These are phyloP conservation scores for Mungos mungo DNA, from an alignment of 2,113 vertebrate genomes.

Conservation along the genomic window DNA sequence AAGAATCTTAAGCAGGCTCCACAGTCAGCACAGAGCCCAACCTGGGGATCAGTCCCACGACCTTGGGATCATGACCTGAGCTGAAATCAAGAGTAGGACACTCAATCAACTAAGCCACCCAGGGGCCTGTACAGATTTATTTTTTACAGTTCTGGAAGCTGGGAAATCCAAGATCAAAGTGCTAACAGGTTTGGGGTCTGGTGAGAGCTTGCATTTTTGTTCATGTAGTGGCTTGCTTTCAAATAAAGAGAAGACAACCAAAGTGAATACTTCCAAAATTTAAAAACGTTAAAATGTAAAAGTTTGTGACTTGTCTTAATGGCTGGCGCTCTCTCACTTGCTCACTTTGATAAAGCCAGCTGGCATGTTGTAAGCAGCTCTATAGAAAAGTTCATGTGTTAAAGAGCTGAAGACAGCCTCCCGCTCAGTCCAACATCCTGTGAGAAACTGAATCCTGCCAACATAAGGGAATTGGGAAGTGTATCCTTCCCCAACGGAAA, in stretches of 20 bases:
- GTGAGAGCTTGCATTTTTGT: neutral
- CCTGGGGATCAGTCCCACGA: too few relatives aligned
- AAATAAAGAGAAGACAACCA: slow-evolving; percentile 19
- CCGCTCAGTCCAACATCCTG: neutral
- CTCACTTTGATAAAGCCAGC: slow-evolving; percentile 23
- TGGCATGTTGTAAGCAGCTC: neutral
- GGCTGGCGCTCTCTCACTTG: neutral
- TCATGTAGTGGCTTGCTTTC: slow-evolving; percentile 15
- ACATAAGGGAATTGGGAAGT: slow-evolving; percentile 9
- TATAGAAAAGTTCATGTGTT: neutral
- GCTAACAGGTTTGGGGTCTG: neutral
- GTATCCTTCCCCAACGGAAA: neutral
- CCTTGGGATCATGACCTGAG: too few relatives aligned
- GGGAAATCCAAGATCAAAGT: neutral
- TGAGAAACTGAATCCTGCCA: neutral
- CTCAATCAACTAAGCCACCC: too few relatives aligned
- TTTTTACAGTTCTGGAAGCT: neutral
- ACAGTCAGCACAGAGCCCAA: too few relatives aligned
- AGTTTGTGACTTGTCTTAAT: slow-evolving; percentile 27
- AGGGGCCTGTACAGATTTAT: neutral
- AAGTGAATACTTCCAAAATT: slow-evolving; percentile 31
- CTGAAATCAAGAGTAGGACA: too few relatives aligned
- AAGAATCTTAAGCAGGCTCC: too few relatives aligned
- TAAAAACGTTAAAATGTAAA: neutral
- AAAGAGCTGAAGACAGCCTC: neutral